Conservation (phyloP, 2,113 vertebrate genomes). For the Poeciliopsis turrubarensis region DNA sequence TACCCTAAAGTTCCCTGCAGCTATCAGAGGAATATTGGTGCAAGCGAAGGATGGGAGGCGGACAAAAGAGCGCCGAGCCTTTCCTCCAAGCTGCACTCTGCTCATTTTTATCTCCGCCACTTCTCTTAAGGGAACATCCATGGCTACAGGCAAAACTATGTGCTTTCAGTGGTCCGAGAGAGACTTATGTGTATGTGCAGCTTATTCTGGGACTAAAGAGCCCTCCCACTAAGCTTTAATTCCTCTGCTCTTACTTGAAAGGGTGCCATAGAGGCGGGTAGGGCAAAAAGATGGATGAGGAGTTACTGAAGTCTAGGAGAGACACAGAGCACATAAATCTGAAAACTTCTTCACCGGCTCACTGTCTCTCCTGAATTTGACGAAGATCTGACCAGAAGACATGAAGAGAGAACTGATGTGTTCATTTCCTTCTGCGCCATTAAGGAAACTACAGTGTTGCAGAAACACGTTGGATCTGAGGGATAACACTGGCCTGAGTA, state of each 20-base stretch:
- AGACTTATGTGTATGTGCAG: slow-evolving; percentile 54
- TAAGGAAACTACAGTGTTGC: slow-evolving; percentile 15
- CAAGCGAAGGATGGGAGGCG: slow-evolving; percentile 36
- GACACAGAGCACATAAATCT: slow-evolving; percentile 18
- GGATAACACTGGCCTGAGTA: slow-evolving; percentile 17
- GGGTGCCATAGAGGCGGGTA: not conserved
- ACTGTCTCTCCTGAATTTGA: slow-evolving; percentile 13
- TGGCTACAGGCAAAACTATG: slow-evolving; percentile 62
- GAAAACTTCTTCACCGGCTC: slow-evolving; percentile 7
- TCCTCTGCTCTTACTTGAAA: slow-evolving; percentile 23
- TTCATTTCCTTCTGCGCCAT: slow-evolving; percentile 5
- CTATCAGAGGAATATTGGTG: slow-evolving; percentile 38
- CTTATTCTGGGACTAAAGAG: slow-evolving; percentile 30
- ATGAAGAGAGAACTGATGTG: not conserved
- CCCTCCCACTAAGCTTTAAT: slow-evolving; percentile 48
- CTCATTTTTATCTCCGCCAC: slow-evolving; percentile 51
- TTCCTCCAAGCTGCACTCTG: slow-evolving; percentile 59
- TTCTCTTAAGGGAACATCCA: slow-evolving; percentile 66
- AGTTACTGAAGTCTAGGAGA: slow-evolving; percentile 11
- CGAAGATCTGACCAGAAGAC: not conserved
- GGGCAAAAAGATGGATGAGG: slow-evolving; percentile 20
- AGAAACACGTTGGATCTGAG: slow-evolving; percentile 1
- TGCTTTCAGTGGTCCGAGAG: slow-evolving; percentile 51
- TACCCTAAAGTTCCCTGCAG: slow-evolving; percentile 51
- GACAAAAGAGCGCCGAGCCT: slow-evolving; percentile 55